Evolutionary conservation across 2,888 invertebrate species (phyloP).

Genomic region (Tortricodes alternella): DNA sequence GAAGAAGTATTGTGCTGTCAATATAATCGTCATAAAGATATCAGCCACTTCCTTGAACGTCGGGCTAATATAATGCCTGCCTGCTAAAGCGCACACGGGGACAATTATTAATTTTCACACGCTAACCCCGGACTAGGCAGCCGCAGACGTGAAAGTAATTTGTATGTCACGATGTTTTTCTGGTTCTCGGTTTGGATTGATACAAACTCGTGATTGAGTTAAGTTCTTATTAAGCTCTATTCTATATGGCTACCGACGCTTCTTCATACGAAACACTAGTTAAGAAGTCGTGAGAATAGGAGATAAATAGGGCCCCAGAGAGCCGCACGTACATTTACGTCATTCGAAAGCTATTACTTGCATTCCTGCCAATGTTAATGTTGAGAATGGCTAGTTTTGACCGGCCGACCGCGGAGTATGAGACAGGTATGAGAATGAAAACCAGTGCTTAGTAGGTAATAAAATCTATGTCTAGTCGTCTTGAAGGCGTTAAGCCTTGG

Average conservation of each 20-base stretch:
- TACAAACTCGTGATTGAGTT: conserved; percentile 1
- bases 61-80: conserved; percentile 22
- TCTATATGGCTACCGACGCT: conserved; percentile 11
- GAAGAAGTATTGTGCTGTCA: conserved; percentile 43
- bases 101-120: conserved; percentile 62
- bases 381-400: conserved; percentile 17
- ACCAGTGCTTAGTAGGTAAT: conserved; percentile 27
- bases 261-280: conserved; percentile 7
- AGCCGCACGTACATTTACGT: conserved; percentile 18
- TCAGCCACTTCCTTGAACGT: conserved; percentile 22
- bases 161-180: conserved; percentile 39
- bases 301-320: conserved; percentile 14
- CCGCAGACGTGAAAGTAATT: conserved; percentile 56
- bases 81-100: conserved; percentile 47
- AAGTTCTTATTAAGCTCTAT: conserved; percentile 3
- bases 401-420: conserved; percentile 1
- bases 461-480: conserved; percentile 31
- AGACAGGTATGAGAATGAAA: conserved; percentile 12
- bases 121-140: conserved; percentile 41
- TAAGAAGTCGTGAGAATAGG: conserved; percentile 24
- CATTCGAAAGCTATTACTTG: conserved; percentile 20
- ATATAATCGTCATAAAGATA: conserved; percentile 47
- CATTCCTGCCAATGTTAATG: conserved; percentile 17
- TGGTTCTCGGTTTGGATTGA: conserved; percentile 1
- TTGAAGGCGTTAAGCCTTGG: conserved; percentile 29